phyloP scores from a whole-genome alignment of 2,888 invertebrate genomes.

The Plagiodera versicolora region DNA sequence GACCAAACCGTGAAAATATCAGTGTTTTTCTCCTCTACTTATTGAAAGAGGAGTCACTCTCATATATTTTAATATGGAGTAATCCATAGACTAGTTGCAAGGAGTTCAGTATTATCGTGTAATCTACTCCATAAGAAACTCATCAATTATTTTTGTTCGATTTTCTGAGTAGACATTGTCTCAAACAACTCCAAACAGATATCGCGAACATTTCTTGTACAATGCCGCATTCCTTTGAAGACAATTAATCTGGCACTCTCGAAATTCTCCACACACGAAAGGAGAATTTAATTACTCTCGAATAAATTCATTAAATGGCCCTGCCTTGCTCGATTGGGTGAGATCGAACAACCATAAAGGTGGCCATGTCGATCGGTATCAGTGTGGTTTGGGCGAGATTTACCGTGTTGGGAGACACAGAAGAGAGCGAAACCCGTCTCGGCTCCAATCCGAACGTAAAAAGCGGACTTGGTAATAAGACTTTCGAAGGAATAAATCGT shows the following conservation, averaged over 20 bases:
- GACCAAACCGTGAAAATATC: no score
- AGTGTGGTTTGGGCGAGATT: background rate
- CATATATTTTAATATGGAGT: no score
- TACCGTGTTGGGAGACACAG: background rate
- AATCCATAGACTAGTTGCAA: no score
- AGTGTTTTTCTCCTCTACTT: no score
- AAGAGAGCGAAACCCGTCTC: background rate
- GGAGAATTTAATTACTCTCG: background rate
- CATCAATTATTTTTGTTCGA: no score
- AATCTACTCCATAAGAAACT: no score
- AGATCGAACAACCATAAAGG: slow-evolving; percentile 1
- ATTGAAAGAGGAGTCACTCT: no score
- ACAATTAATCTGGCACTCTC: background rate
- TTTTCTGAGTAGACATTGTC: no score
- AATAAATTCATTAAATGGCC: background rate
- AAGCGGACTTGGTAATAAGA: background rate
- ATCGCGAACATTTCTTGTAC: background rate
- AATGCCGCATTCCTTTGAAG: background rate
- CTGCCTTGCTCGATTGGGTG: slow-evolving; percentile 1
- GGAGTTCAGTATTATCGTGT: no score
- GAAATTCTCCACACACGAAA: background rate
- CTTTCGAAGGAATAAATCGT: background rate
- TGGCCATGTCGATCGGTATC: background rate
- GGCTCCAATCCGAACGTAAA: background rate
- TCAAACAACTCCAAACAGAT: no score